Percentiles rank a stretch among this genome's conserved stretches.
phyloP scores from a whole-genome alignment of 2,797 vertebrate genomes.

The Amblyopsis hoosieri region DNA sequence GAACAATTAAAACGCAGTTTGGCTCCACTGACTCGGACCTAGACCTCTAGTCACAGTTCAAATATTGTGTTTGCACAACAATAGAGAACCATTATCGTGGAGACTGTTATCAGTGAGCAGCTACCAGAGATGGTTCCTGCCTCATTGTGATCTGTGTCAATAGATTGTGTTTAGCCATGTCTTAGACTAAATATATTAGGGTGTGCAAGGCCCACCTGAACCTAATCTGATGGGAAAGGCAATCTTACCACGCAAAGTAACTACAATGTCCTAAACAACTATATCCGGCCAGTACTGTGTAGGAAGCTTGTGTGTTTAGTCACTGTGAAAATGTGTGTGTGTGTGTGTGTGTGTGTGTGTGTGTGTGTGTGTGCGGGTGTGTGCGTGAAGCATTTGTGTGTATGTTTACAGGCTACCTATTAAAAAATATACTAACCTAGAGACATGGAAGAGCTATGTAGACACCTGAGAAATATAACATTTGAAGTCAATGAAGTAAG shows the following conservation, averaged over 20 bases:
- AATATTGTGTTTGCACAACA: slow-evolving; percentile 66
- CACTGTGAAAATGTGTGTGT: background rate
- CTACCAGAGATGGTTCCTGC: slow-evolving; percentile 61
- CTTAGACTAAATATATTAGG: slow-evolving; percentile 89
- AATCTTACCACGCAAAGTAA: slow-evolving; percentile 44
- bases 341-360: background rate
- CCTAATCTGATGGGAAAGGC: slow-evolving; percentile 83
- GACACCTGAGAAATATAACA: too few relatives aligned
- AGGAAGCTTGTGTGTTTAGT: background rate
- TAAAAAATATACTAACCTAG: too few relatives aligned
- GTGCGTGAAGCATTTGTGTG: slow-evolving; percentile 7
- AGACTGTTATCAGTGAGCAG: slow-evolving; percentile 59
- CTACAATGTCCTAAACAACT: slow-evolving; percentile 61
- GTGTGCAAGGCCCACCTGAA: slow-evolving; percentile 85
- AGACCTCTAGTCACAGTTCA: slow-evolving; percentile 46
- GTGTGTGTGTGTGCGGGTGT: background rate
- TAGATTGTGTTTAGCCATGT: slow-evolving; percentile 65
- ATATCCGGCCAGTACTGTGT: slow-evolving; percentile 63
- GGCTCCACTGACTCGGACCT: too few relatives aligned
- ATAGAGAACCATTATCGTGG: slow-evolving; percentile 56
- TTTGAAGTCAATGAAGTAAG: too few relatives aligned
- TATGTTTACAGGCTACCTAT: too few relatives aligned
- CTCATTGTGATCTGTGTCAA: slow-evolving; percentile 65
- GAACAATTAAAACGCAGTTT: too few relatives aligned
- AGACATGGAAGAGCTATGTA: too few relatives aligned